phyloP scores from a whole-genome alignment of 2,888 invertebrate species.

The Diachrysia chrysitis region DNA sequence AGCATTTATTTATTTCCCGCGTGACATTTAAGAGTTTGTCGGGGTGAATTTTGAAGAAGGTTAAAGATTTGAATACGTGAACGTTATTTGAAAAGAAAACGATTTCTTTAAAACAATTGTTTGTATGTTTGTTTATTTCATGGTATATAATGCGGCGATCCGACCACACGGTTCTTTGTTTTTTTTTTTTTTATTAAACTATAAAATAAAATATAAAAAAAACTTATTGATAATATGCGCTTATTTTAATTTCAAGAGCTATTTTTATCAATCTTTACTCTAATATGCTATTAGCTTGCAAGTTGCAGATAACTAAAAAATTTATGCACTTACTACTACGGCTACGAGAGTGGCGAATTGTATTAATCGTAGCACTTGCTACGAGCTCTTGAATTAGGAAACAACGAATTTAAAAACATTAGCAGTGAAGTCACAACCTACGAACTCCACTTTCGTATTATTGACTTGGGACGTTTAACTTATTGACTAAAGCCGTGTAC shows the following conservation, averaged over 20 bases:
- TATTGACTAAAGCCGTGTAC: constrained; percentile 42
- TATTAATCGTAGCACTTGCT: constrained; percentile 7
- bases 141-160: no score
- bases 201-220: no score
- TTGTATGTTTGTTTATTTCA: background rate
- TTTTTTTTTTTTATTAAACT: no score
- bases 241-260: no score
- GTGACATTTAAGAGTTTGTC: background rate
- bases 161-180: no score
- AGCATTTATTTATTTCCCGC: constrained; percentile 3
- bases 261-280: background rate
- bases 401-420: constrained; percentile 19
- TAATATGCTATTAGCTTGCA: background rate
- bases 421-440: constrained; percentile 24
- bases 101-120: background rate
- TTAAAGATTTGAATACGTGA: background rate
- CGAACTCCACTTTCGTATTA: constrained; percentile 34
- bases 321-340: background rate
- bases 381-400: background rate
- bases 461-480: constrained; percentile 48
- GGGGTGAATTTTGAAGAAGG: background rate
- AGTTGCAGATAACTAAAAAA: background rate
- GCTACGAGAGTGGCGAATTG: background rate
- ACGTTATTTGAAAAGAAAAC: background rate
- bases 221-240: no score